phyloP scores from a whole-genome alignment of 2,888 invertebrate species.

The Campoplex nolae region DNA sequence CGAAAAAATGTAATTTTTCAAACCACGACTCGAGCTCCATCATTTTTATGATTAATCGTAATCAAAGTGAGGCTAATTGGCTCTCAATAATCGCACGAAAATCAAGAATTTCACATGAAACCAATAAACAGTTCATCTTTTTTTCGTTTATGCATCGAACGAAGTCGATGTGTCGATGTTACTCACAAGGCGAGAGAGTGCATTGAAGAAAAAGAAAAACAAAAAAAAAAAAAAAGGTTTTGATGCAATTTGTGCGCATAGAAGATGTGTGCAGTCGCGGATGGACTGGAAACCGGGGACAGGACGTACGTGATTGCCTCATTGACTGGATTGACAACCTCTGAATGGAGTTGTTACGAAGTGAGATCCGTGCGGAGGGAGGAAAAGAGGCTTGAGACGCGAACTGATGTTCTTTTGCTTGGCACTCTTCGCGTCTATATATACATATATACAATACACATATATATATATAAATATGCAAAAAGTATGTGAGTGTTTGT shows the following conservation, averaged over 20 bases:
- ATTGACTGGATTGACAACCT: slow-evolving; percentile 82
- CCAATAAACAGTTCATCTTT: not conserved
- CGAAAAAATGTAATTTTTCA: too few relatives aligned
- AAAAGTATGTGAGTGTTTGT: not conserved
- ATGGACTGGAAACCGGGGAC: slow-evolving; percentile 70
- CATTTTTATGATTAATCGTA: not conserved
- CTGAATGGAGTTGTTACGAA: slow-evolving; percentile 81
- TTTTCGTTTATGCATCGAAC: not conserved
- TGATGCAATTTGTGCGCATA: slow-evolving; percentile 17
- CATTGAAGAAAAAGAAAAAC: not conserved
- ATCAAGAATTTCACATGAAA: not conserved
- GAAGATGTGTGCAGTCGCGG: slow-evolving; percentile 39
- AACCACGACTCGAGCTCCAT: not conserved
- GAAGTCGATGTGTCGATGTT: not conserved
- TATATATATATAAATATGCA: not conserved
- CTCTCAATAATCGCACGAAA: too few relatives aligned
- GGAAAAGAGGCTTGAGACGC: slow-evolving; percentile 59
- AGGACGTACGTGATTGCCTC: slow-evolving; percentile 84
- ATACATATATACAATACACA: too few relatives aligned
- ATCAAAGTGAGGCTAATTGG: not conserved
- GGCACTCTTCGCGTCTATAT: not conserved
- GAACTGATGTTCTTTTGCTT: slow-evolving; percentile 66
- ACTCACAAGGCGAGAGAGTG: not conserved
- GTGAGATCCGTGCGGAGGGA: slow-evolving; percentile 68
- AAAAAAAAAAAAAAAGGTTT: slow-evolving; percentile 4